Percentiles rank a stretch among this genome's conserved stretches.
Evolutionary conservation across 2,797 vertebrate species (phyloP).

Genomic region (Craterocephalus amniculus): DNA sequence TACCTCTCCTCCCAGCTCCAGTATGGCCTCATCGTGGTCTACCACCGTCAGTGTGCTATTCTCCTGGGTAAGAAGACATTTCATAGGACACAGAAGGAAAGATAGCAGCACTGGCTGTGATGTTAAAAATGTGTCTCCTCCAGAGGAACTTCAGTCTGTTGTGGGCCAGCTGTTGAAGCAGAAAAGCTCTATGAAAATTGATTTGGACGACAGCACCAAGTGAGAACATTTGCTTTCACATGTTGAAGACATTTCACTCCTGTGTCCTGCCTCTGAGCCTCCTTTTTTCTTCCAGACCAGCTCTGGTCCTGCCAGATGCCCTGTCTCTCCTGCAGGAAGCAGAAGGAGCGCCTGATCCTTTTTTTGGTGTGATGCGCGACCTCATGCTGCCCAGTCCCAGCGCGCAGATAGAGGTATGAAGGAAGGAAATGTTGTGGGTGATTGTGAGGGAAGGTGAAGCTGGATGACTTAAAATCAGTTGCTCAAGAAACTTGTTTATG

Average conservation of each 20-base stretch:
- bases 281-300: conserved; percentile 53
- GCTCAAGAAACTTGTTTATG: too few species aligned
- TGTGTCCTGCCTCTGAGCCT: neutral
- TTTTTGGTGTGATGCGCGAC: conserved; percentile 86
- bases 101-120: neutral
- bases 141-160: conserved; percentile 86
- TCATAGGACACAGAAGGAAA: neutral
- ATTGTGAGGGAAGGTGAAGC: neutral
- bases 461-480: too few species aligned
- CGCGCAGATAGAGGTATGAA: conserved; percentile 79
- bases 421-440: neutral
- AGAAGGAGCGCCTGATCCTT: conserved; percentile 84
- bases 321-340: conserved; percentile 78
- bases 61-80: conserved; percentile 80
- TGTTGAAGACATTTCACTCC: too few species aligned
- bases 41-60: conserved; percentile 86
- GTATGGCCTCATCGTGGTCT: conserved; percentile 88
- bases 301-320: conserved; percentile 72
- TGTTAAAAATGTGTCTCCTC: conserved; percentile 1
- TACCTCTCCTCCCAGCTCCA: conserved; percentile 92
- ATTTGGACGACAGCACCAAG: conserved; percentile 79
- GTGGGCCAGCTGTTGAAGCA: conserved; percentile 78
- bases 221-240: conserved; percentile 57
- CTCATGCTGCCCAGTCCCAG: conserved; percentile 80
- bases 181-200: conserved; percentile 71